A percentile compares a stretch with the other conserved stretches of the same genome.
Conservation (phyloP, 1,140 invertebrate species). For the Neodiprion pinetum region DNA sequence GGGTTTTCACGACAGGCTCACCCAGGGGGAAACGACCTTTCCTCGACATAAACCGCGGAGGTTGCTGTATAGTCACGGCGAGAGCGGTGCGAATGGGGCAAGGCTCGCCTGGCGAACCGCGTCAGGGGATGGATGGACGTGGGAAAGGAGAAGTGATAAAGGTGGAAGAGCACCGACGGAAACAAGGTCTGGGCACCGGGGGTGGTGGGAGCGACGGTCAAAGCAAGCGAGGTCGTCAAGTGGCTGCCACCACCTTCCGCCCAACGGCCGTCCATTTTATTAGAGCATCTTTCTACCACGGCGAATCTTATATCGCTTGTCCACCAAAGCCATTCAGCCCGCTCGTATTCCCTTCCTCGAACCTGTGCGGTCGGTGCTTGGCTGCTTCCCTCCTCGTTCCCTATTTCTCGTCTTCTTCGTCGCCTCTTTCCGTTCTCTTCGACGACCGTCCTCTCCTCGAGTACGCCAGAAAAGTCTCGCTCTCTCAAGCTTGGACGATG, state of each 20-base stretch:
- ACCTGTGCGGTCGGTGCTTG: no score
- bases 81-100: not conserved
- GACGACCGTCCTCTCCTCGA: no score
- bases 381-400: not conserved
- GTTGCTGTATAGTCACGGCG: not conserved
- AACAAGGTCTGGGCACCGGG: not conserved
- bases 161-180: slow-evolving; percentile 26
- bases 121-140: slow-evolving; percentile 36
- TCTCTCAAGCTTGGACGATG: not conserved
- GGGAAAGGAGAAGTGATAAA: slow-evolving; percentile 34
- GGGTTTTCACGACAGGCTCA: not conserved
- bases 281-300: slow-evolving; percentile 47
- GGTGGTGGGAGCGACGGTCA: not conserved
- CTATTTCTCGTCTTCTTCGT: not conserved
- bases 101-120: not conserved
- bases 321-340: slow-evolving; percentile 46
- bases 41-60: not conserved
- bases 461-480: no score
- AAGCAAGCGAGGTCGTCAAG: slow-evolving; percentile 43
- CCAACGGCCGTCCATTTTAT: slow-evolving; percentile 48
- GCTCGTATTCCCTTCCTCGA: slow-evolving; percentile 15
- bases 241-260: slow-evolving; percentile 33
- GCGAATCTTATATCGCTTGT: slow-evolving; percentile 53
- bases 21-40: slow-evolving; percentile 1
- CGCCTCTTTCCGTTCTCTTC: not conserved